phyloP scores from a whole-genome alignment of 1,140 invertebrate genomes.

The Camponotus pennsylvanicus region DNA sequence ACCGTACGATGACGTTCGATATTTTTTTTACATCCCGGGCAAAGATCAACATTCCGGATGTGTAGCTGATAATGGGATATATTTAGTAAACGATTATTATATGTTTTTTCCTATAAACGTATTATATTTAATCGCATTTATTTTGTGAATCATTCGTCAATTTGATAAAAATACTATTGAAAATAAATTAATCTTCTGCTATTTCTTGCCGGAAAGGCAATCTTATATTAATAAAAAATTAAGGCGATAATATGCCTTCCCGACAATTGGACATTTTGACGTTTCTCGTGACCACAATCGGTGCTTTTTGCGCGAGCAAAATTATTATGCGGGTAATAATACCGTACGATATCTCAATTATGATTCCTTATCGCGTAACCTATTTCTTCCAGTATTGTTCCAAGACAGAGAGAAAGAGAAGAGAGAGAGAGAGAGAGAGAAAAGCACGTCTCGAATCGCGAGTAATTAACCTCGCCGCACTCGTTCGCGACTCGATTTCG shows the following conservation, averaged over 20 bases:
- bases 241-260: background rate
- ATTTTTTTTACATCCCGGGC: background rate
- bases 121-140: background rate
- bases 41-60: conserved; percentile 16
- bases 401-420: background rate
- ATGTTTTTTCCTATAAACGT: background rate
- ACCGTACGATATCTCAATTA: conserved; percentile 21
- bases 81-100: background rate
- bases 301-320: background rate
- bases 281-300: background rate
- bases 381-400: conserved; percentile 39
- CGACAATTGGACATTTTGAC: background rate
- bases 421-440: background rate
- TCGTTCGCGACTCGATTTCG: conserved; percentile 61
- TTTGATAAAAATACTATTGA: background rate
- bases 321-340: background rate
- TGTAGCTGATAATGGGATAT: conserved; percentile 13
- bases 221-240: background rate
- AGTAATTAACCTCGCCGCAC: conserved; percentile 54
- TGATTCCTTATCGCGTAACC: conserved; percentile 6
- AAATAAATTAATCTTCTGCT: background rate
- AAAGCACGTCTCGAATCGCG: conserved; percentile 43
- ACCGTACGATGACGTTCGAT: background rate
- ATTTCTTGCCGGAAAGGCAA: background rate
- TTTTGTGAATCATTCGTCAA: background rate